These are phyloP conservation scores for Phacellophora camtschatica DNA, from an alignment of 30 jellyfish, hydroid and myxozoan genomes.

Conservation along the genomic window DNA sequence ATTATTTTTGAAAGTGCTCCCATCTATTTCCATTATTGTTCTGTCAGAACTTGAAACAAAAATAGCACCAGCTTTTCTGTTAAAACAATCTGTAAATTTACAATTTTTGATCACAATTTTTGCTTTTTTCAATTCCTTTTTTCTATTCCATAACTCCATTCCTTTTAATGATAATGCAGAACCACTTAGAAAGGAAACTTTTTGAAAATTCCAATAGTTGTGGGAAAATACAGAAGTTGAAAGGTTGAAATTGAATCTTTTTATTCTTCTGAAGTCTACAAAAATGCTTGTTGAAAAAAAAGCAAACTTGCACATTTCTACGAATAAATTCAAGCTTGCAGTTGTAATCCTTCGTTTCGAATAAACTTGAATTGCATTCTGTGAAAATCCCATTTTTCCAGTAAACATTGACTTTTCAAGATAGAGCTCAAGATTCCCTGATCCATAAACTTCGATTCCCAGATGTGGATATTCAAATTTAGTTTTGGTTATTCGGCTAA, in stretches of 20 bases:
- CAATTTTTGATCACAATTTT: not conserved
- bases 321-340: not conserved
- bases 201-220: not conserved
- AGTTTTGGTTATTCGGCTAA: not conserved
- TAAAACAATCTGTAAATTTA: not conserved
- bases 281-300: not conserved
- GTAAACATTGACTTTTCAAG: not conserved
- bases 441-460: not conserved
- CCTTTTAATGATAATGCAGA: not conserved
- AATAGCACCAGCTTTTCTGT: not conserved
- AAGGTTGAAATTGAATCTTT: not conserved
- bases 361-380: not conserved
- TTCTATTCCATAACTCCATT: not conserved
- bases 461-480: not conserved
- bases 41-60: not conserved
- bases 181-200: not conserved
- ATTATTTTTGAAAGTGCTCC: not conserved
- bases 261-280: not conserved
- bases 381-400: not conserved
- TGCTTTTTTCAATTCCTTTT: not conserved
- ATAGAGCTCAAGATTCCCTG: not conserved
- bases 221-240: not conserved
- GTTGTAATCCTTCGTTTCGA: not conserved
- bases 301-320: not conserved
- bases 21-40: not conserved